Evolutionary conservation across 2,113 vertebrate genomes (phyloP).

Genomic region (Symphodus melops): DNA sequence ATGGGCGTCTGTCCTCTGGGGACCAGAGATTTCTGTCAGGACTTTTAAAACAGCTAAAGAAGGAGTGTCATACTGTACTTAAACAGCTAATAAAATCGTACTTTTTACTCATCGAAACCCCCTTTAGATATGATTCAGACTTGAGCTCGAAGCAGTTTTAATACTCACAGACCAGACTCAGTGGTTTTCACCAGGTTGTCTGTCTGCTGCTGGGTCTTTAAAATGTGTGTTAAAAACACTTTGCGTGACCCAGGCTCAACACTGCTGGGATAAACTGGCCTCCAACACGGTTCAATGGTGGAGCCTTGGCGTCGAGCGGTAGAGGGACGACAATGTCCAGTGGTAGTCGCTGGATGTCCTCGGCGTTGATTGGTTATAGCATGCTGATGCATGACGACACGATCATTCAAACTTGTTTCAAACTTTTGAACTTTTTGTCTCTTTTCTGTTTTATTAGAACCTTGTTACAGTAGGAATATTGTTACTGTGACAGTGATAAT

Average conservation of each 20-base stretch:
- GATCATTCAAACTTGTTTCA: too few relatives aligned
- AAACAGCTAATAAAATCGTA: neutral
- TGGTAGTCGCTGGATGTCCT: too few relatives aligned
- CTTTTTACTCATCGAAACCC: neutral
- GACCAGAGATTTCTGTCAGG: neutral
- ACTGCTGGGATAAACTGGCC: neutral
- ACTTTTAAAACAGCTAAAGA: constrained; percentile 5
- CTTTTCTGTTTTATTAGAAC: too few relatives aligned
- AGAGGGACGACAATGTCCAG: too few relatives aligned
- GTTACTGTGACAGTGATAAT: neutral
- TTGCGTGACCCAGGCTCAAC: neutral
- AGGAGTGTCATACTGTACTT: neutral
- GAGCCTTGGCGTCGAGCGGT: too few relatives aligned
- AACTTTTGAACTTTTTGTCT: too few relatives aligned
- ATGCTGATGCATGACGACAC: too few relatives aligned
- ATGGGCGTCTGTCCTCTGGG: constrained; percentile 39
- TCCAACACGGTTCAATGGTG: neutral
- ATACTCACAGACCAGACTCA: neutral
- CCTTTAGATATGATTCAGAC: neutral
- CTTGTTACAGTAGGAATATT: too few relatives aligned
- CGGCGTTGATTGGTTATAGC: too few relatives aligned
- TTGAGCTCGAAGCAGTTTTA: neutral
- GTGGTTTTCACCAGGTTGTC: neutral
- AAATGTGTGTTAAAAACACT: constrained; percentile 8
- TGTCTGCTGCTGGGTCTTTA: neutral